A percentile compares a stretch with the other conserved stretches of the same genome.
phyloP scores from a whole-genome alignment of 2,888 invertebrate genomes.

The Eubasilissa splendida region DNA sequence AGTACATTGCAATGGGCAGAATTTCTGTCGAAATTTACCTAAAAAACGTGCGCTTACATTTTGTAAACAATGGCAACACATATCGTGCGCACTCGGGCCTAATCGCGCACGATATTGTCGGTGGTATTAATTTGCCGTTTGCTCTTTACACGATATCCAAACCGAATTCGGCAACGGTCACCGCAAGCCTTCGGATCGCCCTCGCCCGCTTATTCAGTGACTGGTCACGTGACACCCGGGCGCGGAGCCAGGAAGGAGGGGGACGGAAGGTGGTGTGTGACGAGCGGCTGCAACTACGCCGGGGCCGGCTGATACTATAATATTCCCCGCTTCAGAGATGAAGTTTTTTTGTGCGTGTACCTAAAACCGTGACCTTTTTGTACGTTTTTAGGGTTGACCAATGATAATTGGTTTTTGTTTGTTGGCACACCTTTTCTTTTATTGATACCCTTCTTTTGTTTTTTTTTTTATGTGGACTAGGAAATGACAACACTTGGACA shows the following conservation, averaged over 20 bases:
- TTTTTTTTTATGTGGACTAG: too few relatives aligned
- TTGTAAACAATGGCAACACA: too few relatives aligned
- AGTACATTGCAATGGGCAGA: too few relatives aligned
- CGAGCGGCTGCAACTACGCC: neutral
- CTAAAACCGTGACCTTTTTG: too few relatives aligned
- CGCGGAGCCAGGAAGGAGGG: neutral
- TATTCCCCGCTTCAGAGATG: neutral
- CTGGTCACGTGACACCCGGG: neutral
- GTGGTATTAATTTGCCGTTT: slow-evolving; percentile 40
- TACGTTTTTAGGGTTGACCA: too few relatives aligned
- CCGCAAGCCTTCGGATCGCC: neutral
- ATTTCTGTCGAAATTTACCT: too few relatives aligned
- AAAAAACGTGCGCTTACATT: too few relatives aligned
- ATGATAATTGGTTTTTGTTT: too few relatives aligned
- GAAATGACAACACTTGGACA: too few relatives aligned
- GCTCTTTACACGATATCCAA: slow-evolving; percentile 38
- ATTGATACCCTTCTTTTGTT: too few relatives aligned
- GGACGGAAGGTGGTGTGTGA: neutral
- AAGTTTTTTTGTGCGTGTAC: too few relatives aligned
- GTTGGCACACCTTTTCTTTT: too few relatives aligned
- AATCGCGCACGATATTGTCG: slow-evolving; percentile 31
- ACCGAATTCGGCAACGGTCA: slow-evolving; percentile 22
- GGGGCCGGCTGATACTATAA: neutral
- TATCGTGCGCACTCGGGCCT: neutral
- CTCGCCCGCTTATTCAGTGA: neutral